These are phyloP conservation scores for Egretta garzetta DNA, from an alignment of 2,113 vertebrate genomes.

Conservation along the genomic window DNA sequence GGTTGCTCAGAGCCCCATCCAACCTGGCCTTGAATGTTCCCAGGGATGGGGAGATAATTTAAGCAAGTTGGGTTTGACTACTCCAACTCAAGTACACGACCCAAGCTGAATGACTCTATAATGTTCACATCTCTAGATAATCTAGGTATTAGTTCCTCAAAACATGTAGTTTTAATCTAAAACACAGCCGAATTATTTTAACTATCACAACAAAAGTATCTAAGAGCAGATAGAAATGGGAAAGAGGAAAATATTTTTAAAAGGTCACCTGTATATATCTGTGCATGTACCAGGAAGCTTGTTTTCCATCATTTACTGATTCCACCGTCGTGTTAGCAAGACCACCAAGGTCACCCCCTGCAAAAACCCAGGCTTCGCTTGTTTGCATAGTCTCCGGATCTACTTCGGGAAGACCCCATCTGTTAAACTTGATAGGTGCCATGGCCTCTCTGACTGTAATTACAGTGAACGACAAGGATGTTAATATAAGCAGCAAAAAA, in stretches of 20 bases:
- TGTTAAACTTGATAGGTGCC: conserved; percentile 87
- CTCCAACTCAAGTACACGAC: background rate
- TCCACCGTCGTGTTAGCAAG: conserved; percentile 92
- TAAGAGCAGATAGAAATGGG: background rate
- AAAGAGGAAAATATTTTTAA: background rate
- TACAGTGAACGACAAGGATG: background rate
- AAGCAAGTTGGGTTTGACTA: background rate
- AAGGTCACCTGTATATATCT: conserved; percentile 86
- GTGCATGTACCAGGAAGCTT: conserved; percentile 93
- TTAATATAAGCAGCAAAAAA: background rate
- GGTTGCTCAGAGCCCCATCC: too few species aligned
- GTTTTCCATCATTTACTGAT: conserved; percentile 93
- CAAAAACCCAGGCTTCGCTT: conserved; percentile 91
- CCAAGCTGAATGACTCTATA: background rate
- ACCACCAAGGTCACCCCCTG: conserved; percentile 89
- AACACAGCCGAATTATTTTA: background rate
- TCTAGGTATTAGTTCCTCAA: background rate
- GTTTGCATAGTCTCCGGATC: conserved; percentile 91
- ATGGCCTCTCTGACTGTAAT: conserved; percentile 86
- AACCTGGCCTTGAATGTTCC: too few species aligned
- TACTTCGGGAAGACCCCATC: conserved; percentile 89
- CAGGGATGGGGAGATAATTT: too few species aligned
- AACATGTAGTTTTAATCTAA: background rate
- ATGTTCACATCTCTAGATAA: background rate
- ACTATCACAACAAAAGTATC: background rate